Conservation (phyloP, 2,113 vertebrate species). For the Coreoperca whiteheadi region DNA sequence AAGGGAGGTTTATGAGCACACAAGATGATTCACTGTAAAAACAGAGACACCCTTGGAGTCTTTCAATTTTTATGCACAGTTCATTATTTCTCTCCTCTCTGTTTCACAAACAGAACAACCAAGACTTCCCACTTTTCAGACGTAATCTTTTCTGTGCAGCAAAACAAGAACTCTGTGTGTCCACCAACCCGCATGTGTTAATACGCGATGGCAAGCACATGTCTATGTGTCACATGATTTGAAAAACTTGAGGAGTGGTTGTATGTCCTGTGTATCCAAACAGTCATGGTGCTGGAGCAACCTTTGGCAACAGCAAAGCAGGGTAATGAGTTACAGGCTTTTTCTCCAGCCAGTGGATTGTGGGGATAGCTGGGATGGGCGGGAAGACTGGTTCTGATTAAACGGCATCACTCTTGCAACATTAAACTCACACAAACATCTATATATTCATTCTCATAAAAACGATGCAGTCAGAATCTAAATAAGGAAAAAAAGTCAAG, state of each 20-base stretch:
- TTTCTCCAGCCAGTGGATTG: slow-evolving; percentile 47
- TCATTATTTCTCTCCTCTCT: slow-evolving; percentile 11
- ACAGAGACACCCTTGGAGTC: slow-evolving; percentile 51
- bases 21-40: slow-evolving; percentile 59
- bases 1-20: slow-evolving; percentile 29
- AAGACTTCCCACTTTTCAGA: slow-evolving; percentile 25
- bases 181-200: slow-evolving; percentile 6
- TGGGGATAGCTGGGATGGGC: slow-evolving; percentile 52
- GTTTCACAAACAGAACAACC: slow-evolving; percentile 8
- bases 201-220: background rate
- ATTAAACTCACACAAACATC: slow-evolving; percentile 8
- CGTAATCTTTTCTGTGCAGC: slow-evolving; percentile 23
- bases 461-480: slow-evolving; percentile 12
- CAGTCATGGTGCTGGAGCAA: slow-evolving; percentile 39
- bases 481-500: slow-evolving; percentile 29
- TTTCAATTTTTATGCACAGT: slow-evolving; percentile 17
- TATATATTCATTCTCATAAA: slow-evolving; percentile 19
- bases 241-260: slow-evolving; percentile 19
- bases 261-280: slow-evolving; percentile 27
- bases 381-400: slow-evolving; percentile 54
- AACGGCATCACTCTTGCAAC: slow-evolving; percentile 31
- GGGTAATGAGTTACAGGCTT: slow-evolving; percentile 65
- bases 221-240: slow-evolving; percentile 21
- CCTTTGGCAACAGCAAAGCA: slow-evolving; percentile 51
- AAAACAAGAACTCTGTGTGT: slow-evolving; percentile 29